Evolutionary conservation across 2,113 vertebrate genomes (phyloP), one percentile per base, ranked within the genome.

Genomic region (Clarias gariepinus): DNA sequence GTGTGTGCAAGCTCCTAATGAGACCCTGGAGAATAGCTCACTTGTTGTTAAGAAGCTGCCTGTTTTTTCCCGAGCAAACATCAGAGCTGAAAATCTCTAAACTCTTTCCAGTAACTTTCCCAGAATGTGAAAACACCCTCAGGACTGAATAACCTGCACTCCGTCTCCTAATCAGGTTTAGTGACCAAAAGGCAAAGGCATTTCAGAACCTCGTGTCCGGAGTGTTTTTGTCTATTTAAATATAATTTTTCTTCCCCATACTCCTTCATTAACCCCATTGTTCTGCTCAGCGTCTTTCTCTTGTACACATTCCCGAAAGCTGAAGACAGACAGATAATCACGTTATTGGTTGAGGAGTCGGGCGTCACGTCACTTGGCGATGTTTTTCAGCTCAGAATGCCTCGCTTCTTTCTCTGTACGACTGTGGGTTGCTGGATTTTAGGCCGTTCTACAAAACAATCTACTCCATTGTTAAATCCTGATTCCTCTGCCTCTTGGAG

Each of bases 381-480:
- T 85, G 60, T 82, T 57, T 85, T 79, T 71, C 66, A 30, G 21
- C 28, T 47, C 53, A 63, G 53, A 64, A 68, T 78, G 69, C 16
- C 66, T 85, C 41, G 4, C 30, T 89, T 84, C 77, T 84, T 80
- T 76, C 71, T 58, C 21, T 79, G 19, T 55, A 80, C 78, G 83
- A 64, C 47, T 55, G 71, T 66, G 47, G 78, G 84, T 78, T 60
- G 55, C 71, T 36, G 78, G 85, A 85, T 78, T 77, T 81, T 68
- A 84, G 28, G 61, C 63, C 85, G 78, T 81, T 76, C 52, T 61
- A 81, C 52, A 64, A 81, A 85, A 90, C 89, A 90, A 88, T 83
- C 82, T 64, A 58, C 58, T 80, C 64, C 83, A 87, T 90, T 90
- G 89, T 90, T 90, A 8, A 64, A 36, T 73, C 57, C 55, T 13